Conservation (phyloP, 2,113 vertebrate genomes). For the Tauraco erythrolophus region DNA sequence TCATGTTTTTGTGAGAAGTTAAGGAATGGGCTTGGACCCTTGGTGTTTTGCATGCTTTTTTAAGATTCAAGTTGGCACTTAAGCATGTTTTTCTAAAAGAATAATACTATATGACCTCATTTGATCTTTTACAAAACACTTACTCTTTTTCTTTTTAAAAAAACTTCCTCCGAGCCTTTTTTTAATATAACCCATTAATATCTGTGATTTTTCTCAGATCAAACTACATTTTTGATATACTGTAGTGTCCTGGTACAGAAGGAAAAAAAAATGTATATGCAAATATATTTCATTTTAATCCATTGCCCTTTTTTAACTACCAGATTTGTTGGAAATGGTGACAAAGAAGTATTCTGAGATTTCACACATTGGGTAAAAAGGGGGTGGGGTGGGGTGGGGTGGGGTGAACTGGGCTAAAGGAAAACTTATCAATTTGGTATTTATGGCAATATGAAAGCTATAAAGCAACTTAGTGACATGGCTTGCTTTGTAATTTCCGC, state of each 20-base stretch:
- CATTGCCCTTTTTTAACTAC: neutral
- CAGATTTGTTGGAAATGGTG: constrained; percentile 58
- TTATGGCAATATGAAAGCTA: constrained; percentile 67
- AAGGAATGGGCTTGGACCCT: constrained; percentile 51
- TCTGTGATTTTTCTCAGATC: constrained; percentile 56
- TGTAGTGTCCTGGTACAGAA: constrained; percentile 33
- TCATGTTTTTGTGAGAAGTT: constrained; percentile 48
- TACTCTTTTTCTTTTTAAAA: constrained; percentile 55
- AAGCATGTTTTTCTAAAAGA: constrained; percentile 65
- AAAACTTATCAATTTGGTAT: constrained; percentile 62
- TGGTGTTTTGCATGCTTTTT: constrained; percentile 59
- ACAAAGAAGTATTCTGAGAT: constrained; percentile 61
- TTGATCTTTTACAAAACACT: constrained; percentile 72
- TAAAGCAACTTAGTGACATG: constrained; percentile 70
- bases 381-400: neutral
- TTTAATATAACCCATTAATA: constrained; percentile 48
- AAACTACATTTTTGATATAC: constrained; percentile 49
- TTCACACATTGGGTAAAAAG: constrained; percentile 34
- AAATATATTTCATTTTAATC: constrained; percentile 65
- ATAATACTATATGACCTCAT: constrained; percentile 72
- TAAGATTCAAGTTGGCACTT: constrained; percentile 72
- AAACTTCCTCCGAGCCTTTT: neutral
- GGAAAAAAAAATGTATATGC: constrained; percentile 15
- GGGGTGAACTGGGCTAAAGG: constrained; percentile 15
- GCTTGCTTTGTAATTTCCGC: constrained; percentile 77